Evolutionary conservation across 2,797 vertebrate species (phyloP).

Genomic region (Cyprinodon diabolis): DNA sequence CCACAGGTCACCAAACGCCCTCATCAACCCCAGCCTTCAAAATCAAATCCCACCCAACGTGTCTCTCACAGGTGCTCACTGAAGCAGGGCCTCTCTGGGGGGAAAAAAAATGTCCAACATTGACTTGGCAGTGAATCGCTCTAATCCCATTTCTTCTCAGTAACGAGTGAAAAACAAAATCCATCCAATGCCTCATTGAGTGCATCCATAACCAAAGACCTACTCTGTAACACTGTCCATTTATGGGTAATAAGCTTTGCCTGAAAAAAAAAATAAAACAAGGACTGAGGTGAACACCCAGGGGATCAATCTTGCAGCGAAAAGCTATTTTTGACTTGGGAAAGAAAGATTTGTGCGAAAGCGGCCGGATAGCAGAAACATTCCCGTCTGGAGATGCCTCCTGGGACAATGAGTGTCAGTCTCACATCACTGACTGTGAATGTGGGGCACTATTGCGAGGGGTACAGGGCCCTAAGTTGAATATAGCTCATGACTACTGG

Average conservation of each 20-base stretch:
- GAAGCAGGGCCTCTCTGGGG: slow-evolving; percentile 40
- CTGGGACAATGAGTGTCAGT: slow-evolving; percentile 70
- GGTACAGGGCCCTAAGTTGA: slow-evolving; percentile 40
- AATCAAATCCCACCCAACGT: slow-evolving; percentile 69
- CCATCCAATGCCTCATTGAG: slow-evolving; percentile 35
- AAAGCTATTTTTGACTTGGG: slow-evolving; percentile 82
- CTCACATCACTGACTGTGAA: slow-evolving; percentile 72
- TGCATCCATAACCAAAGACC: slow-evolving; percentile 27
- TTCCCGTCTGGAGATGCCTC: slow-evolving; percentile 56
- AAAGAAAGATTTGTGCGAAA: slow-evolving; percentile 72
- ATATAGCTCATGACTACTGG: slow-evolving; percentile 54
- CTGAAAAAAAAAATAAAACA: slow-evolving; percentile 47
- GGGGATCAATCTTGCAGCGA: slow-evolving; percentile 61
- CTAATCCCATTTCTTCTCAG: slow-evolving; percentile 24
- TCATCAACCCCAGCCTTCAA: slow-evolving; percentile 52
- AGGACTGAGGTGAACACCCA: slow-evolving; percentile 41
- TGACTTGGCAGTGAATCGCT: slow-evolving; percentile 7
- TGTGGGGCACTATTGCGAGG: slow-evolving; percentile 49
- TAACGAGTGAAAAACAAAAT: slow-evolving; percentile 22
- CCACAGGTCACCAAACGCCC: slow-evolving; percentile 50
- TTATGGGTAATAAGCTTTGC: slow-evolving; percentile 67
- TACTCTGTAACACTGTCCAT: slow-evolving; percentile 63
- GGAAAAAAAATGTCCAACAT: slow-evolving; percentile 22
- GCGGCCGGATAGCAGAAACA: slow-evolving; percentile 57
- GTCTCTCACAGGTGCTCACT: slow-evolving; percentile 50